A percentile compares a stretch with the other conserved stretches of the same genome.
phyloP scores from a whole-genome alignment of 2,888 invertebrate species.

The Yponomeuta evonymella region DNA sequence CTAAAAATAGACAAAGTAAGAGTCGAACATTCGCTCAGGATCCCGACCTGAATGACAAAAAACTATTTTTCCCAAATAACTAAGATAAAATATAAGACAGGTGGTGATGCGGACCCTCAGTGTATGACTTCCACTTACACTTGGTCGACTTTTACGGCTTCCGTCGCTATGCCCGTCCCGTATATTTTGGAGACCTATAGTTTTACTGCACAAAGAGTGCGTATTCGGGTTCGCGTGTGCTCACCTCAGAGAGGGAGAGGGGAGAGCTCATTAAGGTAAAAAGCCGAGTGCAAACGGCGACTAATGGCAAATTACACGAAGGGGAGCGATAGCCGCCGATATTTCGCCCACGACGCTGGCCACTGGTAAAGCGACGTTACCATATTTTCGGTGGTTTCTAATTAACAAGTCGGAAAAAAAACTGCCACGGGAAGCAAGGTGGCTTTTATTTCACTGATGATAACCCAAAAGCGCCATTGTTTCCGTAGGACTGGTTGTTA shows the following conservation, averaged over 20 bases:
- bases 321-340: slow-evolving; percentile 57
- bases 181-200: background rate
- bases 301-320: slow-evolving; percentile 76
- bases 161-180: background rate
- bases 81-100: too few relatives aligned
- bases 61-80: too few relatives aligned
- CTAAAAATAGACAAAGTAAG: too few relatives aligned
- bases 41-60: too few relatives aligned
- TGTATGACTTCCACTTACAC: too few relatives aligned
- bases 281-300: slow-evolving; percentile 74
- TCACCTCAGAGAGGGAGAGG: slow-evolving; percentile 43
- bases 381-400: slow-evolving; percentile 18
- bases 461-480: background rate
- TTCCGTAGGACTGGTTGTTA: too few relatives aligned
- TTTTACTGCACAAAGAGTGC: slow-evolving; percentile 47
- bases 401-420: slow-evolving; percentile 4
- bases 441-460: background rate
- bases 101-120: too few relatives aligned
- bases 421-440: background rate
- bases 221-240: slow-evolving; percentile 56
- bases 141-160: background rate
- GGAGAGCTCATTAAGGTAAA: slow-evolving; percentile 75
- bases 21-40: too few relatives aligned
- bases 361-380: slow-evolving; percentile 22
- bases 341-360: slow-evolving; percentile 24